Evolutionary conservation across 2,797 vertebrate genomes (phyloP).

Genomic region (Ficedula albicollis): DNA sequence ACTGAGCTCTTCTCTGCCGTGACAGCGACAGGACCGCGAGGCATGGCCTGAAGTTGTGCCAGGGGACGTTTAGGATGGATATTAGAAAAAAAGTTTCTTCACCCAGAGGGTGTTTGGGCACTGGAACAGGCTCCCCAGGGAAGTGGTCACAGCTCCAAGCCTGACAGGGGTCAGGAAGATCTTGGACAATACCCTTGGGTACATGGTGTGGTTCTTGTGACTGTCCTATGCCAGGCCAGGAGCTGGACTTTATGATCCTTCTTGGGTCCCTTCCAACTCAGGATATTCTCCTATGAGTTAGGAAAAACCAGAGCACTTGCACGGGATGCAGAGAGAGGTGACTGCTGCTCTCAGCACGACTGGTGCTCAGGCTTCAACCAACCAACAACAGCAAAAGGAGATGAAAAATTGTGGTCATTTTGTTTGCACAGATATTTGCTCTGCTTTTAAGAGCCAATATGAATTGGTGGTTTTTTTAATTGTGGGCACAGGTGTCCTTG

Average conservation of each 20-base stretch:
- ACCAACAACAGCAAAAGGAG: not conserved
- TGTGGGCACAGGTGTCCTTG: not conserved
- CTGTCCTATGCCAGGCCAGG: not conserved
- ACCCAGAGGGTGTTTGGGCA: accelerated
- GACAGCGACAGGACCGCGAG: not conserved
- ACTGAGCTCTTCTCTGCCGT: not conserved
- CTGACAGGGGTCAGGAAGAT: not conserved
- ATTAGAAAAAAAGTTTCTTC: not conserved
- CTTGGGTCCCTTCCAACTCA: not conserved
- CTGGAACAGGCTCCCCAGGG: not conserved
- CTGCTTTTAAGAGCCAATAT: not conserved
- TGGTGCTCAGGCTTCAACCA: not conserved
- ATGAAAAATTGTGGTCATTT: not conserved
- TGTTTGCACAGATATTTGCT: not conserved
- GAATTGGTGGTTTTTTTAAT: not conserved
- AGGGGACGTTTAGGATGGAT: not conserved
- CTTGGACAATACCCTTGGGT: not conserved
- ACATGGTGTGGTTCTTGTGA: not conserved
- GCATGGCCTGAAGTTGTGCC: not conserved
- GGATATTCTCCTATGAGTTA: not conserved
- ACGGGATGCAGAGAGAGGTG: not conserved
- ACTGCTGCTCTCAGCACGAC: not conserved
- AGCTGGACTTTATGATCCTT: not conserved
- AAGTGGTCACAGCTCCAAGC: not conserved
- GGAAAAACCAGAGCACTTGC: not conserved